Percentiles rank a stretch among this genome's conserved stretches.
phyloP scores from a whole-genome alignment of 1,140 invertebrate genomes.

The Pseudomyrmex dendroicus region DNA sequence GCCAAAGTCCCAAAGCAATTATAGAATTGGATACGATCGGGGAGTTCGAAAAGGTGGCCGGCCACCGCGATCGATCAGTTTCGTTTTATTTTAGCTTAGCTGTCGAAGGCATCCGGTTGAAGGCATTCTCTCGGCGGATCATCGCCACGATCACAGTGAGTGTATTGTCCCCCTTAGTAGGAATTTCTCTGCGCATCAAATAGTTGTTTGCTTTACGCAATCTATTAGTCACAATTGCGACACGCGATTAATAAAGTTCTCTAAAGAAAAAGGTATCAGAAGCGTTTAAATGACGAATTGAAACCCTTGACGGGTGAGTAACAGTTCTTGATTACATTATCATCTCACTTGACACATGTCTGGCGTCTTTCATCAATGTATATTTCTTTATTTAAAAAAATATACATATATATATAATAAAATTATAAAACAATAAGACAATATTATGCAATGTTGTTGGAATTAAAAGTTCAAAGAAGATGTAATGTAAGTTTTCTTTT shows the following conservation, averaged over 20 bases:
- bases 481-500: not conserved
- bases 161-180: constrained; percentile 66
- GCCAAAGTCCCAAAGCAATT: constrained; percentile 84
- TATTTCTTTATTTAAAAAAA: not conserved
- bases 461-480: not conserved
- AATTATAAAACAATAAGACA: no score
- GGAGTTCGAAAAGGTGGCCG: constrained; percentile 76
- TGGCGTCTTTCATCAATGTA: constrained; percentile 12
- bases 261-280: not conserved
- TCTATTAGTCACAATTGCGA: constrained; percentile 19
- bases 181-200: constrained; percentile 26
- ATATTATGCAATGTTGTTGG: not conserved
- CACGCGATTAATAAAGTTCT: not conserved
- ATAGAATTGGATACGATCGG: constrained; percentile 84
- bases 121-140: constrained; percentile 78
- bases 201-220: not conserved
- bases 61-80: constrained; percentile 70
- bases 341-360: no score
- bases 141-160: constrained; percentile 78
- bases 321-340: constrained; percentile 22
- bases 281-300: constrained; percentile 17
- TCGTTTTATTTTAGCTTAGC: constrained; percentile 84
- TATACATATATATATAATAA: no score
- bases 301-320: constrained; percentile 8
- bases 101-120: constrained; percentile 84